Evolutionary conservation across 2,888 invertebrate genomes (phyloP).

Genomic region (Andrena camellia): DNA sequence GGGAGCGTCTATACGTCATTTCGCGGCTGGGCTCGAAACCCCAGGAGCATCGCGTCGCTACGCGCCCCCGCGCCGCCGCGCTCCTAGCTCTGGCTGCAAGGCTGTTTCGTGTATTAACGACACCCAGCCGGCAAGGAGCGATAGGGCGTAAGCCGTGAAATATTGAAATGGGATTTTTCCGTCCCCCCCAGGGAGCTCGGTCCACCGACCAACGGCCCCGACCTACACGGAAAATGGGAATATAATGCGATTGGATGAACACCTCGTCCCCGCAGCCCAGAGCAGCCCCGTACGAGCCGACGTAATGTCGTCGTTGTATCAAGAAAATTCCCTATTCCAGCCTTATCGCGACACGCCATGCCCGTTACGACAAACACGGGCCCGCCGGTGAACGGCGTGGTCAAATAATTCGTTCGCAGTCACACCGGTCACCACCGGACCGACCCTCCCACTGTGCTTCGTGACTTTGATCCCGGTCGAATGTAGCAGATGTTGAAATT

Average conservation of each 20-base stretch:
- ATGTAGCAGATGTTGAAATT: slow-evolving; percentile 44
- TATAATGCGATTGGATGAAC: slow-evolving; percentile 66
- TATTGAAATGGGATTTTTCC: slow-evolving; percentile 76
- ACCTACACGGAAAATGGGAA: slow-evolving; percentile 61
- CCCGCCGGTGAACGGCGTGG: slow-evolving; percentile 1
- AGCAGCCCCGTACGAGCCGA: not conserved
- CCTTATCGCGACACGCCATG: slow-evolving; percentile 21
- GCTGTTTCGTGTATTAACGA: slow-evolving; percentile 68
- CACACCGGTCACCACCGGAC: slow-evolving; percentile 18
- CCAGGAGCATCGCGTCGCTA: slow-evolving; percentile 45
- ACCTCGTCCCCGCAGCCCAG: not conserved
- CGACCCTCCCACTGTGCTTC: slow-evolving; percentile 47
- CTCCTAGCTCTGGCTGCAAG: not conserved
- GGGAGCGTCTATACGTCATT: slow-evolving; percentile 66
- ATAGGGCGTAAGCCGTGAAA: slow-evolving; percentile 76
- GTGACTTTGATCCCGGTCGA: slow-evolving; percentile 49
- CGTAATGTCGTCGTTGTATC: slow-evolving; percentile 24
- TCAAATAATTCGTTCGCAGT: slow-evolving; percentile 56
- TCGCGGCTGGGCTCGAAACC: slow-evolving; percentile 41
- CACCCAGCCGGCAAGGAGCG: slow-evolving; percentile 62
- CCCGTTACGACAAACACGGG: slow-evolving; percentile 9
- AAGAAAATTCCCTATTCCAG: slow-evolving; percentile 25
- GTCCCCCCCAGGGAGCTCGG: slow-evolving; percentile 8
- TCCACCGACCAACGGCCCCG: slow-evolving; percentile 28
- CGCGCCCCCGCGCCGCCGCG: not conserved